phyloP scores from a whole-genome alignment of 1,140 invertebrate species.

The Atta cephalotes region DNA sequence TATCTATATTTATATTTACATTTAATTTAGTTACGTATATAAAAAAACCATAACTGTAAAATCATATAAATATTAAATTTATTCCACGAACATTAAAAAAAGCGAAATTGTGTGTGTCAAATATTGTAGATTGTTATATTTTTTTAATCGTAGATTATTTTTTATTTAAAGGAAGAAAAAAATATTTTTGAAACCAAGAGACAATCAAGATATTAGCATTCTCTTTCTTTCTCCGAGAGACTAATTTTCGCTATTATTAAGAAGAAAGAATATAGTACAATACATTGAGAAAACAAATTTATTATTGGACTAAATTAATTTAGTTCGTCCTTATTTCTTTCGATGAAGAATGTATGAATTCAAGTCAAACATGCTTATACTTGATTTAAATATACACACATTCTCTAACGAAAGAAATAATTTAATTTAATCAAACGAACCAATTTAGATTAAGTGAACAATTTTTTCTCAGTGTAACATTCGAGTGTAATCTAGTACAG shows the following conservation, averaged over 20 bases:
- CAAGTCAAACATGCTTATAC: too few relatives aligned
- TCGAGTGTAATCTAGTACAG: conserved; percentile 24
- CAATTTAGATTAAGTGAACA: too few relatives aligned
- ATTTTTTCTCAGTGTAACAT: not conserved
- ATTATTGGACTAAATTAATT: too few relatives aligned
- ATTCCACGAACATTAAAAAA: not conserved
- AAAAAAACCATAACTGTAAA: not conserved
- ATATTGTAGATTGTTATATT: not conserved
- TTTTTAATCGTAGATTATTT: not conserved
- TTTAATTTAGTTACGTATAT: conserved; percentile 8
- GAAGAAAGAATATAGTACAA: not conserved
- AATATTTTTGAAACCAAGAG: not conserved
- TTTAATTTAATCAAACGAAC: too few relatives aligned
- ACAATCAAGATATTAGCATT: not conserved
- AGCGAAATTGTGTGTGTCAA: not conserved
- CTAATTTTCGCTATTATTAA: not conserved
- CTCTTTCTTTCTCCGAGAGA: not conserved
- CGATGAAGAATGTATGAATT: too few relatives aligned
- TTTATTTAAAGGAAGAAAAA: not conserved
- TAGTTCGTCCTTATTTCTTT: too few relatives aligned
- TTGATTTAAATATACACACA: too few relatives aligned
- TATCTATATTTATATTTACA: not conserved
- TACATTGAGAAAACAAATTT: too few relatives aligned
- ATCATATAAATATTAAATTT: not conserved
- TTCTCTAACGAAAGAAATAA: too few relatives aligned